Evolutionary conservation across 1,140 invertebrate genomes (phyloP), one percentile per base, ranked within the genome.

Genomic region (Battus philenor): DNA sequence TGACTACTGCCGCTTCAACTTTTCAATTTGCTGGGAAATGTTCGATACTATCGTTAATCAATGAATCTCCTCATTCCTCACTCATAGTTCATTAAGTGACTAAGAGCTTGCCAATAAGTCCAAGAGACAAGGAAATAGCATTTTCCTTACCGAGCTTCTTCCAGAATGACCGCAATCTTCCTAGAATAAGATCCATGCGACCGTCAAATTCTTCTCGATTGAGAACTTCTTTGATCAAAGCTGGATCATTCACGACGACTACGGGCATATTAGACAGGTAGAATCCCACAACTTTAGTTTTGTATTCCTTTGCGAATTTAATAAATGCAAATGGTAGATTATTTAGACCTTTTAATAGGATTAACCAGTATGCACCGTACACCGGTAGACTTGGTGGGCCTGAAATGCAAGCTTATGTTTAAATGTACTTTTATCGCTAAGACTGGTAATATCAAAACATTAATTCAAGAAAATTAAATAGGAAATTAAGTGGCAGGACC

Each of bases 101-200:
- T n/a, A n/a, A n/a, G n/a, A n/a, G n/a, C n/a, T n/a, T n/a, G n/a
- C n/a, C n/a, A n/a, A n/a, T n/a, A n/a, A n/a, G n/a, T n/a, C n/a
- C n/a, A n/a, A n/a, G n/a, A n/a, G n/a, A n/a, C n/a, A n/a, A n/a
- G n/a, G n/a, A n/a, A n/a, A n/a, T n/a, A n/a, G n/a, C n/a, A n/a
- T n/a, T n/a, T n/a, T 22, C 56, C 66, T 71, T 50, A 83, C 82
- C 79, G 2, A 86, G 48, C 51, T 57, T 71, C 43, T 82, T 80
- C 71, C 78, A 83, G 48, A 60, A 77, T 20, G 66, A 68, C 30
- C 79, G 51, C 9, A 80, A 44, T 15, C 76, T 63, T 10, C 58
- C 59, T 1, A 83, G 15, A 12, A 82, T 63, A 4, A 69, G 65
- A 45, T 82, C 72, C 30, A 80, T 55, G 4, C 84, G 56, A 1